Percentiles rank a stretch among this genome's conserved stretches.
Evolutionary conservation across 1,140 invertebrate species (phyloP).

Genomic region (Nephila pilipes): DNA sequence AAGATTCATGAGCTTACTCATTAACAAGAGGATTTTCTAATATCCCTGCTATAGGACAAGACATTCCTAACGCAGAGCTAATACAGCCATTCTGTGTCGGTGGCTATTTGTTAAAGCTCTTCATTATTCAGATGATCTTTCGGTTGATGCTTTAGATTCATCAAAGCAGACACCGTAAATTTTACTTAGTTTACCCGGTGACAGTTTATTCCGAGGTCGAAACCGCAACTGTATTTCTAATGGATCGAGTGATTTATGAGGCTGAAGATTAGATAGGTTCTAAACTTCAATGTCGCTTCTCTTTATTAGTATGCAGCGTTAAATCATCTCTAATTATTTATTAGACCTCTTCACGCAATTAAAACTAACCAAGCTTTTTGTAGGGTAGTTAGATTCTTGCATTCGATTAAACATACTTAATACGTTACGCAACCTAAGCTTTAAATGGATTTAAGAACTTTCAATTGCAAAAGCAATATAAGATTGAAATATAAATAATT

Average conservation of each 20-base stretch:
- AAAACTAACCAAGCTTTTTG: not conserved
- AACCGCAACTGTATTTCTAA: conserved; percentile 22
- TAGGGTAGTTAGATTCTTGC: not conserved
- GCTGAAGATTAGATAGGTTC: not conserved
- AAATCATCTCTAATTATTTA: conserved; percentile 12
- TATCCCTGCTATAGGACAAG: not conserved
- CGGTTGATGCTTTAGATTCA: not conserved
- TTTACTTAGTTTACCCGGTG: conserved; percentile 24
- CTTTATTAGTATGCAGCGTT: not conserved
- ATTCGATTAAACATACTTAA: not conserved
- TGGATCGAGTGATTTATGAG: not conserved
- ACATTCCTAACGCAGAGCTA: not conserved
- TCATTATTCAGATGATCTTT: conserved; percentile 50
- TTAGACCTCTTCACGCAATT: not conserved
- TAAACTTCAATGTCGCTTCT: not conserved
- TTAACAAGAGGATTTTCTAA: conserved; percentile 7
- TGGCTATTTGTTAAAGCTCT: conserved; percentile 37
- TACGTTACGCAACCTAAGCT: not conserved
- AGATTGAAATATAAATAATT: not conserved
- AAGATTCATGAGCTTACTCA: not conserved
- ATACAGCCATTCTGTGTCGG: not conserved
- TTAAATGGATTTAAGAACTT: not conserved
- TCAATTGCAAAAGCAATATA: not conserved
- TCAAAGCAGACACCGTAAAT: conserved; percentile 36
- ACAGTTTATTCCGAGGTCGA: not conserved